A percentile compares a stretch with the other conserved stretches of the same genome.
These are phyloP conservation scores for Hafferia zeledoni DNA, from an alignment of 2,797 vertebrate species.

Conservation along the genomic window DNA sequence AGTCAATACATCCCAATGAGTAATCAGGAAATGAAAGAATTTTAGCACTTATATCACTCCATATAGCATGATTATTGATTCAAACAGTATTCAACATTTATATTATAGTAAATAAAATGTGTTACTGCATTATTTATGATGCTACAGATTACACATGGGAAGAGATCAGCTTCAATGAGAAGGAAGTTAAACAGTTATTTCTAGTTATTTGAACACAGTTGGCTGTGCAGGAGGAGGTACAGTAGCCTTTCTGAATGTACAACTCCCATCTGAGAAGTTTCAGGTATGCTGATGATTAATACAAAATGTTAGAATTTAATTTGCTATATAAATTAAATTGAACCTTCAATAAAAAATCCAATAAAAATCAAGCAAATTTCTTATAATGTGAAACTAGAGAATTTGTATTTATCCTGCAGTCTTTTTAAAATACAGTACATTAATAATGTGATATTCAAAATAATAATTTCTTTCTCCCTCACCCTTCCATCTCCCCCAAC, in stretches of 20 bases:
- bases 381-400: neutral
- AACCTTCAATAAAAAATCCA: neutral
- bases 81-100: neutral
- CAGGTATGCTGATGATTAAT: neutral
- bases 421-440: neutral
- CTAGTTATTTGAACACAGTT: neutral
- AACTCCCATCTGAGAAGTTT: neutral
- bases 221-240: neutral
- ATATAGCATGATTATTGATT: neutral
- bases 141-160: neutral
- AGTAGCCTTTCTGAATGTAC: neutral
- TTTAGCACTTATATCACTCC: neutral
- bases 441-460: slow-evolving; percentile 4
- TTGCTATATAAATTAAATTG: slow-evolving; percentile 5
- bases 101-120: neutral
- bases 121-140: neutral
- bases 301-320: neutral
- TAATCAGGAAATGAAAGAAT: neutral
- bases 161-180: neutral
- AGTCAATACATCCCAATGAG: neutral
- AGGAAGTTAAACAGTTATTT: neutral
- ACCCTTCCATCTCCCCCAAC: neutral
- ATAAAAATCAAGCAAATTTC: neutral
- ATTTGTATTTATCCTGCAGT: neutral
- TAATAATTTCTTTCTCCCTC: neutral